Evolutionary conservation across 2,888 invertebrate species (phyloP).

Genomic region (Rhingia campestris): DNA sequence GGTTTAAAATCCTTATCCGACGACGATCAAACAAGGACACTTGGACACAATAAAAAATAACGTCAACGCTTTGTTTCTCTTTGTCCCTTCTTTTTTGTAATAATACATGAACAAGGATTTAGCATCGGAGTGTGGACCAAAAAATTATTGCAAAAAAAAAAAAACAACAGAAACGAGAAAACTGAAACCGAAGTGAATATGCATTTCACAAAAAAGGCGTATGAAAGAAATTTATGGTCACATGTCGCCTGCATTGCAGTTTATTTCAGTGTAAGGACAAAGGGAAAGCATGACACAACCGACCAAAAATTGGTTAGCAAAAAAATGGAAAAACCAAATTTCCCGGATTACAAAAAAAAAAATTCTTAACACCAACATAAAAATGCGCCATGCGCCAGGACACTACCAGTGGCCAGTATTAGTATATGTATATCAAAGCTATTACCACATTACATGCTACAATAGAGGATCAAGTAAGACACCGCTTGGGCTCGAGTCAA

Average conservation of each 20-base stretch:
- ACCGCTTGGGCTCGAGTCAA: constrained; percentile 44
- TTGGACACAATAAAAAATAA: constrained; percentile 64
- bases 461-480: constrained; percentile 38
- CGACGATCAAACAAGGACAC: constrained; percentile 65
- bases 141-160: constrained; percentile 35
- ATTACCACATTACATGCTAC: constrained; percentile 60
- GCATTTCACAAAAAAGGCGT: constrained; percentile 62
- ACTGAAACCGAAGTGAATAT: constrained; percentile 61
- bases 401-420: constrained; percentile 23
- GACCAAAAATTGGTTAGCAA: constrained; percentile 55
- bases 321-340: constrained; percentile 16
- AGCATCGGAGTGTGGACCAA: constrained; percentile 49
- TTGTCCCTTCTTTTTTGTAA: constrained; percentile 40
- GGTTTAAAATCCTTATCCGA: constrained; percentile 63
- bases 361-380: constrained; percentile 52
- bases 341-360: constrained; percentile 37
- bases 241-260: constrained; percentile 73
- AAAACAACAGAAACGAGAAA: constrained; percentile 5
- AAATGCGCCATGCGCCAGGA: constrained; percentile 28
- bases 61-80: constrained; percentile 56
- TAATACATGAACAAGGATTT: constrained; percentile 65
- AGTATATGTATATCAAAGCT: constrained; percentile 40
- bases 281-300: constrained; percentile 51
- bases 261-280: constrained; percentile 59
- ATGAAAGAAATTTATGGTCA: constrained; percentile 71